Evolutionary conservation across 2,797 vertebrate species (phyloP).

Genomic region (Propithecus perrieri): DNA sequence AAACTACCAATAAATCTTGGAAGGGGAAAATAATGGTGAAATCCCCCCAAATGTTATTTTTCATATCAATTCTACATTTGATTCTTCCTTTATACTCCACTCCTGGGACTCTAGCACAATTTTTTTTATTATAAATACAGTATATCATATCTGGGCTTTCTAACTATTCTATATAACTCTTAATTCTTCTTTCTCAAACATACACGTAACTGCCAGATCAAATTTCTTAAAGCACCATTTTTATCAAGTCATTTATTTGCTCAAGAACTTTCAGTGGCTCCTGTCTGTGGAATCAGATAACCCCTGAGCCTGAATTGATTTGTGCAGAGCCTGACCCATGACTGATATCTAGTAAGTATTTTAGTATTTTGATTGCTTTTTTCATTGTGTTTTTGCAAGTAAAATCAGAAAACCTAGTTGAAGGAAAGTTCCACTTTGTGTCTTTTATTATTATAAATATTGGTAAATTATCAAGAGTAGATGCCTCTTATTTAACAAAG

Average conservation of each 20-base stretch:
- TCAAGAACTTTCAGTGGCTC: not conserved
- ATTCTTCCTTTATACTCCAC: not conserved
- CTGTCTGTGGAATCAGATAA: not conserved
- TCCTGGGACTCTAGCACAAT: not conserved
- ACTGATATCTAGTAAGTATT: not conserved
- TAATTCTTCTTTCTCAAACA: not conserved
- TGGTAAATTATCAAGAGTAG: not conserved
- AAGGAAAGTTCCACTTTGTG: not conserved
- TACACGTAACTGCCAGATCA: not conserved
- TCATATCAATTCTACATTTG: not conserved
- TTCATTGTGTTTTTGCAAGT: not conserved
- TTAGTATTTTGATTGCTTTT: not conserved
- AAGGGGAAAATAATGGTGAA: not conserved
- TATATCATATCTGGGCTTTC: not conserved
- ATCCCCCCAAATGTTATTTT: not conserved
- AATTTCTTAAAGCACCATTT: not conserved
- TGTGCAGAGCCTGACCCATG: not conserved
- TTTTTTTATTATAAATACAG: not conserved
- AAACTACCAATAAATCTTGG: not conserved
- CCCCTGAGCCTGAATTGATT: not conserved
- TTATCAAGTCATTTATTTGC: not conserved
- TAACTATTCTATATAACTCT: not conserved
- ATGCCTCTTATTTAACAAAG: not conserved
- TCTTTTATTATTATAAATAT: not conserved
- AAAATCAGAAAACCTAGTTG: not conserved